Evolutionary conservation across 2,888 invertebrate species (phyloP), one percentile per base, ranked within the genome.

Genomic region (Phengaris arion): DNA sequence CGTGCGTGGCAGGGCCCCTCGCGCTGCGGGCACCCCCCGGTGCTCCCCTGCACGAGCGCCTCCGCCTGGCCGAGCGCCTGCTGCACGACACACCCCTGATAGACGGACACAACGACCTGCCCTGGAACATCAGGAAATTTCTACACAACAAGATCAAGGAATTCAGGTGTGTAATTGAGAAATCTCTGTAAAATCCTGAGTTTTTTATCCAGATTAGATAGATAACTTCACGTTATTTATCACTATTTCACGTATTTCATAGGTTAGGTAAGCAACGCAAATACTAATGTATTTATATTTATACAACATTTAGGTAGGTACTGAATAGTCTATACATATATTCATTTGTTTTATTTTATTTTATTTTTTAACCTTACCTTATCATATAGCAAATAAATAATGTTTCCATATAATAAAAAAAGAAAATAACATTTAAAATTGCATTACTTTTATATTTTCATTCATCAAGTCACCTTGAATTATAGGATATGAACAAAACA

Each of bases 121-220:
- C 98, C 13, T 98, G 97, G 97, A 98, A 98, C 90, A 97, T 98
- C 88, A 94, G 98, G 81, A 97, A 97, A 92, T 97, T 98, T 92
- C 94, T 97, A 87, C 97, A 97, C 91, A 98, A 98, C 90, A 96
- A 96, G 87, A 95, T 98, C 82, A 96, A 96, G 88, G 97, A 97
- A 88, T 97, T 98, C 84, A 95, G 96, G 95, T 95, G 87, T 86
- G 89, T 82, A 57, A 68, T 68, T 4, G 12, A 70, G n/a, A 12
- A 15, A 51, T 8, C 22, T 46, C 4, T 9, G 4, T 15, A 22
- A 68, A 13, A 12, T 10, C 6, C 46, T 45, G 13, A 68, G 46
- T 1, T 35, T 35, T 64, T 22, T 9, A 64, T 64, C 64, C 10
- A 7, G 0, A 59, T 22, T 22, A 59, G 59, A 59, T 15, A 59